Evolutionary conservation across 1,140 invertebrate species (phyloP).

Genomic region (Spodoptera litura): DNA sequence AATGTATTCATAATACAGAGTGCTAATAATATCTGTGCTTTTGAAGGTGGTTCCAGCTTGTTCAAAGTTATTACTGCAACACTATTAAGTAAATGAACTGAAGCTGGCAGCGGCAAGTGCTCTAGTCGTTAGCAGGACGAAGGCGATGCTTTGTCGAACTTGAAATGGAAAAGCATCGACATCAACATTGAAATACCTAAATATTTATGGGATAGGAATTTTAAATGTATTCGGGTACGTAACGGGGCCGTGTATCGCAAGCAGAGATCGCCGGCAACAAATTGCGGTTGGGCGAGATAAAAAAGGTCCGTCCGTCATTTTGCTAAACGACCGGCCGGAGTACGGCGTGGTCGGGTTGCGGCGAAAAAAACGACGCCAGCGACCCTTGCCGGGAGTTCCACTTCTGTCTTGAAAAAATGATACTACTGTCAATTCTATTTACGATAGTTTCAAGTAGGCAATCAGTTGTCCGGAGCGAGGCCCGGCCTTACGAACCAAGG

Average conservation of each 20-base stretch:
- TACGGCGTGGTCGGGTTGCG: conserved; percentile 62
- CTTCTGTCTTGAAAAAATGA: conserved; percentile 69
- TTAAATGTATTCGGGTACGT: conserved; percentile 65
- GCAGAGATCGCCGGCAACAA: conserved; percentile 75
- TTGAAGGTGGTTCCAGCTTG: not conserved
- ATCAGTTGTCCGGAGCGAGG: conserved; percentile 39
- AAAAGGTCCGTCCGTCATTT: conserved; percentile 83
- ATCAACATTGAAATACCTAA: conserved; percentile 55
- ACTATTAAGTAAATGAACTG: conserved; percentile 10
- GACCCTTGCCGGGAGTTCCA: conserved; percentile 57
- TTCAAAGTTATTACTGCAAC: conserved; percentile 3
- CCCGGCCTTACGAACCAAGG: not conserved
- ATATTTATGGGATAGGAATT: conserved; percentile 66
- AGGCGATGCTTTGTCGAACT: conserved; percentile 32
- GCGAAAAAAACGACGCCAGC: conserved; percentile 62
- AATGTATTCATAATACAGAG: not conserved
- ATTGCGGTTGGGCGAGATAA: conserved; percentile 81
- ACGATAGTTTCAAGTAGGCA: conserved; percentile 62
- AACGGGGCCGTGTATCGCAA: conserved; percentile 65
- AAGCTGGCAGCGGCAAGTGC: not conserved
- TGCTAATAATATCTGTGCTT: not conserved
- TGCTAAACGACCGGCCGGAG: conserved; percentile 74
- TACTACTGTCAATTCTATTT: conserved; percentile 74
- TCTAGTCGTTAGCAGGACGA: conserved; percentile 17
- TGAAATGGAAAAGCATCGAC: conserved; percentile 52